phyloP scores from a whole-genome alignment of 2,888 invertebrate genomes.

The Dicranocentrus wangi region DNA sequence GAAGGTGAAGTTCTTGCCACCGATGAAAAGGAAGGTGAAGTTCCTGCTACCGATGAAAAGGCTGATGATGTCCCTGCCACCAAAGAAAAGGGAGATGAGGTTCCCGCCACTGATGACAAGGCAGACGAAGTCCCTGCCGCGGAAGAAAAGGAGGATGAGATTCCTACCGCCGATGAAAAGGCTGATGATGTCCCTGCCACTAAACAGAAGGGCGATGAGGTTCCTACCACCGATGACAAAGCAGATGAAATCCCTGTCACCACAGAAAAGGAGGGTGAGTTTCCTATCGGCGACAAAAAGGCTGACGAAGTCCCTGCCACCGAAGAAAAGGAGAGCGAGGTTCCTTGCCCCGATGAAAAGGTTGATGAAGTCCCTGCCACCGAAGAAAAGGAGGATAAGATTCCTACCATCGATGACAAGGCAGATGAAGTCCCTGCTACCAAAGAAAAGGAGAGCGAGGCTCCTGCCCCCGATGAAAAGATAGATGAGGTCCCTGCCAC shows the following conservation, averaged over 20 bases:
- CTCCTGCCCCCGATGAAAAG: neutral
- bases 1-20: neutral
- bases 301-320: neutral
- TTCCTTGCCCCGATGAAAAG: conserved; percentile 5
- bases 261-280: neutral
- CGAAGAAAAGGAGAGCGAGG: neutral
- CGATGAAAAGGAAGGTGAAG: neutral
- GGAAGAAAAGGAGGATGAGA: neutral
- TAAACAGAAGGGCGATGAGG: neutral
- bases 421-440: conserved; percentile 41
- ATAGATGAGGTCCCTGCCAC: neutral
- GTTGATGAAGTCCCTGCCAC: neutral
- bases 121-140: neutral
- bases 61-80: conserved; percentile 43
- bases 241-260: conserved; percentile 40
- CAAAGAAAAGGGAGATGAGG: neutral
- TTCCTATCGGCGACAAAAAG: neutral
- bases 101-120: neutral
- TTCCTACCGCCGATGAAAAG: conserved; percentile 8
- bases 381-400: neutral
- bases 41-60: conserved; percentile 41
- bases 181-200: neutral
- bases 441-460: neutral
- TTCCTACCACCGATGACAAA: conserved; percentile 41
- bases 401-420: conserved; percentile 41